Evolutionary conservation across 2,797 vertebrate genomes (phyloP).

Genomic region (Carduelis carduelis): DNA sequence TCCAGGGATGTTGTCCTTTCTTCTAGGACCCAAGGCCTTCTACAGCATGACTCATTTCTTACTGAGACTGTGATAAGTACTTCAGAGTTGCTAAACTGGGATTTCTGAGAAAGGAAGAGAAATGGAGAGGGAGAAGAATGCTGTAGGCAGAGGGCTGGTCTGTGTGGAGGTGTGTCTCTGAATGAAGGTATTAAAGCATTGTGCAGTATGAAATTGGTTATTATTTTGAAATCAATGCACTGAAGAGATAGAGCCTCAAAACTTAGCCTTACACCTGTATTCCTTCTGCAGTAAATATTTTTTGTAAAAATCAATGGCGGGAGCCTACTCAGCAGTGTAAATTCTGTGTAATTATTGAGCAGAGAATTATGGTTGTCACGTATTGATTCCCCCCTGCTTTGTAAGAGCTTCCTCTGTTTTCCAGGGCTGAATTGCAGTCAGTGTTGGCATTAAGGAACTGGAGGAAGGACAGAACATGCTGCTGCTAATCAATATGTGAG

Average conservation of each 20-base stretch:
- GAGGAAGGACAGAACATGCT: not conserved
- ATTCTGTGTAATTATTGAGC: conserved; percentile 44
- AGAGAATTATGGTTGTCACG: conserved; percentile 43
- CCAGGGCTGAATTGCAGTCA: not conserved
- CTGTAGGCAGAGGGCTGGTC: not conserved
- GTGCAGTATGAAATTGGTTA: not conserved
- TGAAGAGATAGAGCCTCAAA: not conserved
- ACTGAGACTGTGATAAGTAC: not conserved
- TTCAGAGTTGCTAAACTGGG: not conserved
- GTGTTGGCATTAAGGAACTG: not conserved
- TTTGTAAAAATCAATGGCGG: conserved; percentile 51
- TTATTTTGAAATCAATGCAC: conserved; percentile 43
- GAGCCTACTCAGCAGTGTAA: conserved; percentile 36
- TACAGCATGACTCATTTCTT: not conserved
- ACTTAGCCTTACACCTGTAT: not conserved
- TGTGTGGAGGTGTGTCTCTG: not conserved
- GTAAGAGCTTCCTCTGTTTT: not conserved
- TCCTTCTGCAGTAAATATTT: conserved; percentile 46
- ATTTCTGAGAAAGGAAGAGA: not conserved
- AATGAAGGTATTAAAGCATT: not conserved
- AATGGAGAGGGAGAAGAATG: not conserved
- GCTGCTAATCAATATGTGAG: not conserved
- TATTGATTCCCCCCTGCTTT: conserved; percentile 49
- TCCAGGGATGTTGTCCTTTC: not conserved
- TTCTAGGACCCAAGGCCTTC: not conserved